phyloP scores from a whole-genome alignment of 2,113 vertebrate species.

The Camelus bactrianus region DNA sequence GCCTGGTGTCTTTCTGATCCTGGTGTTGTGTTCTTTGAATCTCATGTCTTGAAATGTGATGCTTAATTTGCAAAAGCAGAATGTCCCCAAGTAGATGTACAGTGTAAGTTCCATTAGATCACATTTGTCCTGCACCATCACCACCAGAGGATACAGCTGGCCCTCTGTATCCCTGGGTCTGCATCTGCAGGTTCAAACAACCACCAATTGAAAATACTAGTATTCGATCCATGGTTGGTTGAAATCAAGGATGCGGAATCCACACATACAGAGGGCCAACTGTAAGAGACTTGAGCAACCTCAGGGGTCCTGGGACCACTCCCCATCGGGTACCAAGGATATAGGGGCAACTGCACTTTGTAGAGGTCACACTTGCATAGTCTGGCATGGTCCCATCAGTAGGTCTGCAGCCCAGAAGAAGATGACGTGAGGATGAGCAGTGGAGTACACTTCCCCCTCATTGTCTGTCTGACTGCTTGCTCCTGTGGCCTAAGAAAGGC shows the following conservation, averaged over 20 bases:
- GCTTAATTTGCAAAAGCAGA: not conserved
- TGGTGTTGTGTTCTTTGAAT: not conserved
- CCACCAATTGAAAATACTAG: not conserved
- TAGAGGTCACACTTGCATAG: rapidly evolving
- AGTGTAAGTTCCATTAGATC: not conserved
- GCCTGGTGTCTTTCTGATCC: not conserved
- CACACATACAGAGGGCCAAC: not conserved
- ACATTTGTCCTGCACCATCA: rapidly evolving
- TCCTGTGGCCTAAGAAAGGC: not conserved
- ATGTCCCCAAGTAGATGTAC: not conserved
- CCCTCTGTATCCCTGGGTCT: not conserved
- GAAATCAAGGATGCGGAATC: not conserved
- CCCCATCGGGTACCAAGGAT: not conserved
- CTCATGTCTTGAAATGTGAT: not conserved
- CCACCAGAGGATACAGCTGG: not conserved
- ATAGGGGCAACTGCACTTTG: not conserved
- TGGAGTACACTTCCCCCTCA: too few species aligned
- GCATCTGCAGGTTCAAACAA: not conserved
- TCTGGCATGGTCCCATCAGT: not conserved
- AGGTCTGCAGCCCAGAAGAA: not conserved
- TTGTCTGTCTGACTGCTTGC: not conserved
- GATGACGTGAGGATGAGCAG: not conserved
- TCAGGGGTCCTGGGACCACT: not conserved
- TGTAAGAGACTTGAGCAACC: not conserved
- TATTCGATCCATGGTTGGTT: not conserved